Base-by-base conservation (phyloP, 1,140 invertebrate species). In the Sweltsa coloradensis region DNA sequence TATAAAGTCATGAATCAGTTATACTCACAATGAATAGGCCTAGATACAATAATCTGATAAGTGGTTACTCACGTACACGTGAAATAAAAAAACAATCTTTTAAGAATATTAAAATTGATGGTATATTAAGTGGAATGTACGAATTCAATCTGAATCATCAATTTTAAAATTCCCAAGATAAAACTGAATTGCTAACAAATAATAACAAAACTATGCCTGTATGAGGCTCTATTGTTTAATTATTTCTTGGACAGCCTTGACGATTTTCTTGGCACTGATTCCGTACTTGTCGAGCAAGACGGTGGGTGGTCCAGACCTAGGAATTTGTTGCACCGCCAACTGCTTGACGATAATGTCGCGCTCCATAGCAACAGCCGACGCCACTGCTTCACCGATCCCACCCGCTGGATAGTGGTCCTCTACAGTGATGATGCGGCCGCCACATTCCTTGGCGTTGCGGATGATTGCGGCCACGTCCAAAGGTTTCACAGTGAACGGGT, bases 351-450 rank as follows among this genome's bases (percentile, higher is more conserved):
- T 63, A 29, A 91, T 78, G 57, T 83, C 74, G 13, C 70, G 71
- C 56, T 85, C 75, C 49, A 75, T 62, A 18, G 85, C 73, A 39
- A 97, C 71, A 11, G 86, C 92, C 13, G 79, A 76, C 18, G 82
- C 60, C 9, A 99, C 94, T 43, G 95, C 93, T 61, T 98, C 95
- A 49, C 96, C 96, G 41, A 99, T 60, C 52, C 96, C 96, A 59
- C 96, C 92, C 85, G 58, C 16, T 36, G 82, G 74, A 62, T 99
- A 99, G 68, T 99, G 96, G 69, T 99, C 96, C 64, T 99, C 96
- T 4, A 97, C 90, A 23, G 92, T 92, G 34, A 99, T 57, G 27
- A 98, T 76, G 21, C 78, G 74, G 0, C 91, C 91, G 26, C 83
- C 84, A 49, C 76, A 81, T 40, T 83, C 78, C 40, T 76, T 75